These are phyloP conservation scores for Okapia johnstoni DNA, from an alignment of 2,113 vertebrate genomes.

Conservation along the genomic window DNA sequence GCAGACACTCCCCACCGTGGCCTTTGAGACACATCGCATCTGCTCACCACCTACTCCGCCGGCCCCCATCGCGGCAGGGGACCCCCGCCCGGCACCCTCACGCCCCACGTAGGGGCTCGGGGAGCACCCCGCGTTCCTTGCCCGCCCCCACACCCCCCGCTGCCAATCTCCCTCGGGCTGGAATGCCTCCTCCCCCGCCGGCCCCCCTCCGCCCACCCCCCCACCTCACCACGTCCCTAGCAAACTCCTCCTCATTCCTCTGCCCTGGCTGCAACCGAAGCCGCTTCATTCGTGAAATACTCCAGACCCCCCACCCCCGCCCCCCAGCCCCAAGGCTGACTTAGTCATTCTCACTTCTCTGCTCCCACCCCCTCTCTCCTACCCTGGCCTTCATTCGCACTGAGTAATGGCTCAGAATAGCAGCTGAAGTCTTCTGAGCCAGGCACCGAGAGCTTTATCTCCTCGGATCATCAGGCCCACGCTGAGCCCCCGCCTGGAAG, in stretches of 20 bases:
- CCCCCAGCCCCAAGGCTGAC: not conserved
- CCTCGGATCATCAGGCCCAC: not conserved
- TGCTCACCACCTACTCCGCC: not conserved
- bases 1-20: not conserved
- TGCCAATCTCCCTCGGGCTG: not conserved
- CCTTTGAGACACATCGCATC: not conserved
- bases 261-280: not conserved
- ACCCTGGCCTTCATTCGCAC: not conserved
- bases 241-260: conserved; percentile 50
- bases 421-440: conserved; percentile 31
- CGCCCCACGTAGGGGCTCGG: fast-evolving
- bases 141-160: not conserved
- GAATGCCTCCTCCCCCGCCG: not conserved
- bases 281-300: conserved; percentile 9
- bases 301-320: not conserved
- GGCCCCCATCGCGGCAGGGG: not conserved
- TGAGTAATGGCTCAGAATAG: conserved; percentile 49
- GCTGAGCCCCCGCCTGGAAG: not conserved
- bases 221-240: not conserved
- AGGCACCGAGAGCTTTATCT: conserved; percentile 13
- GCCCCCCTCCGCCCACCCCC: not conserved
- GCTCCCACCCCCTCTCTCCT: not conserved
- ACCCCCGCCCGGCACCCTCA: not conserved
- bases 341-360: not conserved
- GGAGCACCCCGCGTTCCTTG: not conserved